Conservation (phyloP, 37 sponge, comb jelly and placozoan genomes). For the Trichoplax adhaerens region DNA sequence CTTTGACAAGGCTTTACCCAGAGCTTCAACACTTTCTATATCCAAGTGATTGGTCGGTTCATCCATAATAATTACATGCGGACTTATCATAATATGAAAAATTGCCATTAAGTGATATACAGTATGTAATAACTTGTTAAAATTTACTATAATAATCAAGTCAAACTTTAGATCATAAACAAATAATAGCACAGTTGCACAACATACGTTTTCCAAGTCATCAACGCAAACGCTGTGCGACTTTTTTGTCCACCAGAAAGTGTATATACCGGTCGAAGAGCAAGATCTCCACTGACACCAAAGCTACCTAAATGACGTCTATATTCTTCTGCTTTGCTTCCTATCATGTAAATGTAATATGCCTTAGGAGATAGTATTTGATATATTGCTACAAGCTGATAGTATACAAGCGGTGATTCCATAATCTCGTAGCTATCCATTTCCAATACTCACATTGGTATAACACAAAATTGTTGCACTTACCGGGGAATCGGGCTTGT, state of each 20-base stretch:
- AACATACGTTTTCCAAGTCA: conserved; percentile 28
- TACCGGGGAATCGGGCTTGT: conserved; percentile 44
- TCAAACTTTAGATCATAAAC: not conserved
- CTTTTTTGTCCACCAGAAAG: conserved; percentile 84
- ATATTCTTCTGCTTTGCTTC: conserved; percentile 44
- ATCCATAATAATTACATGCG: conserved; percentile 64
- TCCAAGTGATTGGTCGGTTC: conserved; percentile 92
- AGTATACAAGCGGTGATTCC: too few species aligned
- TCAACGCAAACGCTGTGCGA: conserved; percentile 51
- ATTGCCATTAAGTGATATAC: too few species aligned
- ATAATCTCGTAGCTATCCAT: too few species aligned
- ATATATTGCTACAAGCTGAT: too few species aligned
- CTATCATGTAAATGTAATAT: not conserved
- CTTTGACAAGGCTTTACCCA: conserved; percentile 30
- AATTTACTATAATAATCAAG: too few species aligned
- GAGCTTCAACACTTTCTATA: conserved; percentile 70
- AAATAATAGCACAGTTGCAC: not conserved
- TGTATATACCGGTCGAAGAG: conserved; percentile 53
- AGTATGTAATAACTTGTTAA: too few species aligned
- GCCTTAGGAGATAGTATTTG: too few species aligned
- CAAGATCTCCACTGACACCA: conserved; percentile 72
- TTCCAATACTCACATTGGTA: not conserved
- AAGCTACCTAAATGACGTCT: conserved; percentile 51
- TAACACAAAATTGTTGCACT: not conserved
- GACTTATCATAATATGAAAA: conserved; percentile 8